Conservation (phyloP, 64 coral and sea anemone genomes). For the Porites lutea region DNA sequence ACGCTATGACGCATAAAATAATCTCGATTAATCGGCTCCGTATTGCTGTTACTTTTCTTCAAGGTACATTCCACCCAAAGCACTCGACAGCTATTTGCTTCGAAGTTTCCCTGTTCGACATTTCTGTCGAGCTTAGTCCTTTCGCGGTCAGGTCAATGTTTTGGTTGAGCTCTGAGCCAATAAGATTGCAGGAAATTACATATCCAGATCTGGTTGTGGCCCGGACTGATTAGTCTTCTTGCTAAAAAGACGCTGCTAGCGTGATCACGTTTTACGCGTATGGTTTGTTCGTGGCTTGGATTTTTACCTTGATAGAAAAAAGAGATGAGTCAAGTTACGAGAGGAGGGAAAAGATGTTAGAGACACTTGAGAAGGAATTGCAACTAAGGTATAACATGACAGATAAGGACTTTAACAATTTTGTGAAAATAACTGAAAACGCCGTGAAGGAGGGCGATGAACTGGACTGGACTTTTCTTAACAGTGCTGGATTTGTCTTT, state of each 20-base stretch:
- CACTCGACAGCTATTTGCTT: too few species aligned
- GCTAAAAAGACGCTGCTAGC: not conserved
- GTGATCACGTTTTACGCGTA: not conserved
- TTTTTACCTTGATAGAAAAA: conserved; percentile 50
- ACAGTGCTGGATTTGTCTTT: conserved; percentile 19
- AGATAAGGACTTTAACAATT: conserved; percentile 21
- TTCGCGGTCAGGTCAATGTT: too few species aligned
- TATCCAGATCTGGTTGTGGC: too few species aligned
- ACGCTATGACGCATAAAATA: too few species aligned
- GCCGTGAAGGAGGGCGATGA: not conserved
- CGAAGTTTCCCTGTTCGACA: too few species aligned
- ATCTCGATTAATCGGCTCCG: too few species aligned
- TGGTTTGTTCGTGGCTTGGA: conserved; percentile 7
- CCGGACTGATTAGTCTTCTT: conserved; percentile 3
- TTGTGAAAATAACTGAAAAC: not conserved
- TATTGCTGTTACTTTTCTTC: too few species aligned
- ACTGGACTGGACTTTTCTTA: conserved; percentile 46
- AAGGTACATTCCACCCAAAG: too few species aligned
- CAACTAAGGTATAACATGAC: conserved; percentile 24
- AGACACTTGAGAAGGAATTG: not conserved
- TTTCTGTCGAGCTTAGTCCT: too few species aligned
- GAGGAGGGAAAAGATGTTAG: not conserved
- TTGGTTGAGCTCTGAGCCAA: too few species aligned
- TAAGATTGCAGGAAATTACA: too few species aligned
- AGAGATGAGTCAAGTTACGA: not conserved